Percentiles rank a stretch among this genome's conserved stretches.
These are phyloP conservation scores for Ceratoteleas bidentatus DNA, from an alignment of 1,140 invertebrate genomes.

Conservation along the genomic window DNA sequence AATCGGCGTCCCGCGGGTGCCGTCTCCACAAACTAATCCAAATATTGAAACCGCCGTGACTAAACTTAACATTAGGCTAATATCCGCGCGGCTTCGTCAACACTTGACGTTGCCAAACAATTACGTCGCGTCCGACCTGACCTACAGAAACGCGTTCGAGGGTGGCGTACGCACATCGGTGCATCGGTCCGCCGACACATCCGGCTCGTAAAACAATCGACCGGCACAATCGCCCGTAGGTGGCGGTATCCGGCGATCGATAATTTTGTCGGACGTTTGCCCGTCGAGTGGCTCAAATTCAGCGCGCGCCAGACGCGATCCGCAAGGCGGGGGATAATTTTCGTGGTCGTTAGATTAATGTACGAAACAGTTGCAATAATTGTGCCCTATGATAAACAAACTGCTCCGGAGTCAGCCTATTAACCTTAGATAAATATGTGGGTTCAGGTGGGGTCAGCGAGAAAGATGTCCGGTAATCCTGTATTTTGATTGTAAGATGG, in stretches of 20 bases:
- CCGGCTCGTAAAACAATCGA: conserved; percentile 51
- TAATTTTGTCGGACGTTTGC: conserved; percentile 34
- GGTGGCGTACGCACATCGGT: conserved; percentile 18
- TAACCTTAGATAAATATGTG: no score
- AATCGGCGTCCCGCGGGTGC: conserved; percentile 31
- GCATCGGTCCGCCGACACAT: conserved; percentile 25
- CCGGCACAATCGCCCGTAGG: conserved; percentile 20
- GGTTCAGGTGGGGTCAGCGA: no score
- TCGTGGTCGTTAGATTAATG: conserved; percentile 18
- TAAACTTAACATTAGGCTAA: conserved; percentile 43
- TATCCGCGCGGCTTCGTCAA: conserved; percentile 20
- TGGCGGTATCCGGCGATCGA: conserved; percentile 24
- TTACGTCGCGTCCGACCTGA: conserved; percentile 32
- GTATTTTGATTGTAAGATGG: no score
- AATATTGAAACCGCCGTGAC: conserved; percentile 39
- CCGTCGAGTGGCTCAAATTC: conserved; percentile 20
- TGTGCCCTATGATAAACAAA: conserved; percentile 29
- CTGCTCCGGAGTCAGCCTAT: no score
- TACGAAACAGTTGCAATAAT: conserved; percentile 16
- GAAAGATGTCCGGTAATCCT: no score
- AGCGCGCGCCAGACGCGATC: conserved; percentile 18
- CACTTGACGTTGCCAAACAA: conserved; percentile 35
- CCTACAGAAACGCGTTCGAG: conserved; percentile 44
- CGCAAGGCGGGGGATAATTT: conserved; percentile 23
- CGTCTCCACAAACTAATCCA: conserved; percentile 32